Conservation (phyloP, 2,888 invertebrate species). For the Melanophora roralis region DNA sequence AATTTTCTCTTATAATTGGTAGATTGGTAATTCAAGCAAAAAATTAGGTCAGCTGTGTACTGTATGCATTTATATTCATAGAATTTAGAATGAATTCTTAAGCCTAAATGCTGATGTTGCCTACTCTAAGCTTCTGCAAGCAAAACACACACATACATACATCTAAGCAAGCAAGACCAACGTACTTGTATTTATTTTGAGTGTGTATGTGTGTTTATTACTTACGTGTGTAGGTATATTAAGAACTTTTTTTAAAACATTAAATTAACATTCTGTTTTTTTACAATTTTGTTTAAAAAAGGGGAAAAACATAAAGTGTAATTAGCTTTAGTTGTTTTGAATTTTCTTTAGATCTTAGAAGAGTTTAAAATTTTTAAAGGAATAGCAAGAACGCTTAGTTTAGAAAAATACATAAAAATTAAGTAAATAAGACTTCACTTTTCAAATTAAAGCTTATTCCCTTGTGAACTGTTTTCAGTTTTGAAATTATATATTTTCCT, state of each 20-base stretch:
- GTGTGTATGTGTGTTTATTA: background rate
- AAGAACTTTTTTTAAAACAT: constrained; percentile 21
- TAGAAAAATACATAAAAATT: too few relatives aligned
- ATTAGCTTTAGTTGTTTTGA: constrained; percentile 47
- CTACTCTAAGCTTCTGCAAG: constrained; percentile 14
- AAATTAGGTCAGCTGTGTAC: constrained; percentile 55
- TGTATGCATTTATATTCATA: constrained; percentile 45
- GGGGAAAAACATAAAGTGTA: constrained; percentile 32
- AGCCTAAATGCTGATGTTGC: constrained; percentile 48
- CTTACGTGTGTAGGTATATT: background rate
- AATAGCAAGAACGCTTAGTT: too few relatives aligned
- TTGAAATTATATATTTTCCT: too few relatives aligned
- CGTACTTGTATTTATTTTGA: background rate
- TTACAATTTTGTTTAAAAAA: background rate
- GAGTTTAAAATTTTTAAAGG: too few relatives aligned
- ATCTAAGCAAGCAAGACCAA: background rate
- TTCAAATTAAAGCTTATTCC: too few relatives aligned
- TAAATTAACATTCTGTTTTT: constrained; percentile 4
- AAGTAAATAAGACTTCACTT: too few relatives aligned
- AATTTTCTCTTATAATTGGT: constrained; percentile 56
- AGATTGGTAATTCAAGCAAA: constrained; percentile 55
- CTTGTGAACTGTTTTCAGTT: too few relatives aligned
- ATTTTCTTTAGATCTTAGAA: constrained; percentile 4
- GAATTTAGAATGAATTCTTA: constrained; percentile 48
- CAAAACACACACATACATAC: background rate